Conservation (phyloP, 2,113 vertebrate species). For the Naja naja region DNA sequence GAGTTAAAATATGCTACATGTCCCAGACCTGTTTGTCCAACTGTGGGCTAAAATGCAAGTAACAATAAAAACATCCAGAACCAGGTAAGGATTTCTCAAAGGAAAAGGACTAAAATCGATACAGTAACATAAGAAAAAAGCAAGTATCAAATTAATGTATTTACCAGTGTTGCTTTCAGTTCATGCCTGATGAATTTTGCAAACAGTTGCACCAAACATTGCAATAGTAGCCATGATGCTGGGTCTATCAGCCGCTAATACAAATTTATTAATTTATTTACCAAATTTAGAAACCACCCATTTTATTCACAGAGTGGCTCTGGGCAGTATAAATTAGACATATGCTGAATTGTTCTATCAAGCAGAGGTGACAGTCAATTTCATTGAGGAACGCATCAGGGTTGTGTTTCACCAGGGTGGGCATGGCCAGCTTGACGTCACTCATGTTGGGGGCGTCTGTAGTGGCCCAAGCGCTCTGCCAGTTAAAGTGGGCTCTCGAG, state of each 20-base stretch:
- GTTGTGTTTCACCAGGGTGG: too few species aligned
- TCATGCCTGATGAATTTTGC: not conserved
- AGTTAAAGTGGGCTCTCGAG: too few species aligned
- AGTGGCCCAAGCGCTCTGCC: too few species aligned
- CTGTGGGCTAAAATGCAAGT: not conserved
- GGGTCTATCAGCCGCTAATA: not conserved
- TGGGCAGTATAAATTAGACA: not conserved
- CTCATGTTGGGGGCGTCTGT: too few species aligned
- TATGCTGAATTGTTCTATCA: not conserved
- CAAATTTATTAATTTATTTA: not conserved
- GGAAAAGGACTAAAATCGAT: not conserved
- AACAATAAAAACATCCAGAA: not conserved
- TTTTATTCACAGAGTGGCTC: not conserved
- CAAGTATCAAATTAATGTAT: not conserved
- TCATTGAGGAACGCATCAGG: too few species aligned
- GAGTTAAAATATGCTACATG: not conserved
- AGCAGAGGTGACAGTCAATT: too few species aligned
- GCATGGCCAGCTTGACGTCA: too few species aligned
- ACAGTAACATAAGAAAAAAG: not conserved
- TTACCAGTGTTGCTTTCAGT: not conserved
- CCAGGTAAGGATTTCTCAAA: not conserved
- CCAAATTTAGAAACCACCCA: not conserved
- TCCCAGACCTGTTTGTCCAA: not conserved
- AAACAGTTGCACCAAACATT: not conserved
- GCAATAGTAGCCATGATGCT: not conserved